Evolutionary conservation across 2,888 invertebrate species (phyloP).

Genomic region (Meganola albula): DNA sequence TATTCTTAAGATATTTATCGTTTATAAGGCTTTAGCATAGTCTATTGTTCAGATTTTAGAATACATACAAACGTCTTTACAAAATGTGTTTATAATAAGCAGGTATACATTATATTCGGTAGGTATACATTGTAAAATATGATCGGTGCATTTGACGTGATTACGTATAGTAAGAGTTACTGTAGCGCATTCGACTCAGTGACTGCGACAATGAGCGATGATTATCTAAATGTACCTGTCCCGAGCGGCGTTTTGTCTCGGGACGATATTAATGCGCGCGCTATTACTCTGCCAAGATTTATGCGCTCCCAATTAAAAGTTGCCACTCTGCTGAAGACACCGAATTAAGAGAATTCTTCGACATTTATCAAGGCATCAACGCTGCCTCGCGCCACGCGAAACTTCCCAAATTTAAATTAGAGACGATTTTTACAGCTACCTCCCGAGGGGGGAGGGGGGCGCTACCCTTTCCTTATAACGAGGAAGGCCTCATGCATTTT

Average conservation of each 20-base stretch:
- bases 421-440: conserved; percentile 78
- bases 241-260: conserved; percentile 61
- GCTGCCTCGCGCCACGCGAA: conserved; percentile 70
- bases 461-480: conserved; percentile 79
- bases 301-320: conserved; percentile 75
- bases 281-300: conserved; percentile 66
- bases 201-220: conserved; percentile 67
- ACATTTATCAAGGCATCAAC: conserved; percentile 78
- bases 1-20: too few relatives aligned
- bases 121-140: too few relatives aligned
- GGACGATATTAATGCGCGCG: conserved; percentile 64
- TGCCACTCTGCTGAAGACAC: conserved; percentile 62
- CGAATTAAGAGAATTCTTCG: conserved; percentile 74
- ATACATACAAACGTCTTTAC: too few relatives aligned
- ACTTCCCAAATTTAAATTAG: conserved; percentile 79
- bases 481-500: conserved; percentile 80
- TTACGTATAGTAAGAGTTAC: too few relatives aligned
- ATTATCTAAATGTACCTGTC: conserved; percentile 61
- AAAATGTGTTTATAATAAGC: too few relatives aligned
- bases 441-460: conserved; percentile 61
- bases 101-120: too few relatives aligned
- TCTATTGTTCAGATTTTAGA: too few relatives aligned
- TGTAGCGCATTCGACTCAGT: conserved; percentile 6
- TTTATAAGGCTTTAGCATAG: too few relatives aligned
- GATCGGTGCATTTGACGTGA: too few relatives aligned